Evolutionary conservation across 2,113 vertebrate genomes (phyloP).

Genomic region (Colinus virginianus): DNA sequence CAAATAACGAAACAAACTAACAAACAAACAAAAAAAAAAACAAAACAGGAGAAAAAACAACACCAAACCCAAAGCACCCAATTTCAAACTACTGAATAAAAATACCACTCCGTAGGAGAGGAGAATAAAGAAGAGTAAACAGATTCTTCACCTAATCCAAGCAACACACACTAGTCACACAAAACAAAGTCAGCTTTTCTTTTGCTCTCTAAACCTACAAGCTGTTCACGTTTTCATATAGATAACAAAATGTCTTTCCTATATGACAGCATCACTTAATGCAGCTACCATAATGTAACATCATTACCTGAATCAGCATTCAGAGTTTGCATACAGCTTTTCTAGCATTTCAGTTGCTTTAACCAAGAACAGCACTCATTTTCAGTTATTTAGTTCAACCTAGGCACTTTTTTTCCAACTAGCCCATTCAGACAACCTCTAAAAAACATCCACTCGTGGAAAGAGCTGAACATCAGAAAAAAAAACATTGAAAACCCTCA

Average conservation of each 20-base stretch:
- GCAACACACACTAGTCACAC: background rate
- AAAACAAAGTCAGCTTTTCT: background rate
- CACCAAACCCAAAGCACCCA: background rate
- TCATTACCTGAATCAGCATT: background rate
- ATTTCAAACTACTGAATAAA: background rate
- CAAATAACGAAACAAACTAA: background rate
- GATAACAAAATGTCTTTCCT: background rate
- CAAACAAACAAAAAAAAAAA: rapidly evolving
- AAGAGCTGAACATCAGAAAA: background rate
- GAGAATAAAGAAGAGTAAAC: background rate
- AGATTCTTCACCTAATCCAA: background rate
- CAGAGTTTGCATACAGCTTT: background rate
- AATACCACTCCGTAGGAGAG: background rate
- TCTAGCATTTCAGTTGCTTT: background rate
- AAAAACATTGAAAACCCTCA: background rate
- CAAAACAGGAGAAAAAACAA: background rate
- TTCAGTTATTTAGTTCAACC: background rate
- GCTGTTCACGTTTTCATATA: background rate
- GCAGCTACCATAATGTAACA: background rate
- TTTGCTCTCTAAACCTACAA: background rate
- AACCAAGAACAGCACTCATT: background rate
- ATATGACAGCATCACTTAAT: background rate
- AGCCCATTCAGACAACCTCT: background rate
- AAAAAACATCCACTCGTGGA: background rate
- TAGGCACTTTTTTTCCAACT: background rate